A percentile compares a stretch with the other conserved stretches of the same genome.
These are phyloP conservation scores for Pammene fasciana DNA, from an alignment of 2,888 invertebrate genomes.

Conservation along the genomic window DNA sequence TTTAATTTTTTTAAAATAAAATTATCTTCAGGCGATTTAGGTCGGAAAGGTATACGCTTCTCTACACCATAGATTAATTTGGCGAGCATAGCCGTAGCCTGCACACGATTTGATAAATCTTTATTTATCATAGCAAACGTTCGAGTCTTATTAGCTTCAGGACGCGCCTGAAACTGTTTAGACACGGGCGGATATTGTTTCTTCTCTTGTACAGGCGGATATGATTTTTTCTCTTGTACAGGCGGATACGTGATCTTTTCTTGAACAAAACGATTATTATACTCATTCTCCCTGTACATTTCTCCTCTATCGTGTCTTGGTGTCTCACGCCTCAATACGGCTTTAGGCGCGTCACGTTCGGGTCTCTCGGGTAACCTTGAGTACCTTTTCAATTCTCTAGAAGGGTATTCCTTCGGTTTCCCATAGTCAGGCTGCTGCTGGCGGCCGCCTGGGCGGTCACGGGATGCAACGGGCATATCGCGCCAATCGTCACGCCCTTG, in stretches of 20 bases:
- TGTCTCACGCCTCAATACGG: background rate
- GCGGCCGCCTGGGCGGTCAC: background rate
- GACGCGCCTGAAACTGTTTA: background rate
- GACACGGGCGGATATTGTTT: too few relatives aligned
- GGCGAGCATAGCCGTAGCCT: slow-evolving; percentile 39
- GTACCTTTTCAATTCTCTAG: background rate
- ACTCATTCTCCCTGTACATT: background rate
- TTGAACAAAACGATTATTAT: slow-evolving; percentile 1
- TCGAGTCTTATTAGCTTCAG: background rate
- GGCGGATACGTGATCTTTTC: slow-evolving; percentile 7
- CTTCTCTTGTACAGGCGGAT: too few relatives aligned
- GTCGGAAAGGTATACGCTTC: background rate
- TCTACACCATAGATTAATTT: slow-evolving; percentile 32
- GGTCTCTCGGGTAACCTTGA: too few relatives aligned
- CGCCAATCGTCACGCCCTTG: slow-evolving; percentile 12
- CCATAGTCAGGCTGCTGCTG: slow-evolving; percentile 1
- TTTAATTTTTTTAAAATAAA: slow-evolving; percentile 42
- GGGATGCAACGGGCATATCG: slow-evolving; percentile 1
- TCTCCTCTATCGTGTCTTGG: background rate
- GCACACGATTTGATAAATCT: slow-evolving; percentile 41
- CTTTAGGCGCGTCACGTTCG: background rate
- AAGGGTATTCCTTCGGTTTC: slow-evolving; percentile 24
- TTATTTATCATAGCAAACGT: slow-evolving; percentile 28
- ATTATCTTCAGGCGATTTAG: background rate
- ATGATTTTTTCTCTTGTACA: too few relatives aligned